phyloP scores from a whole-genome alignment of 2,113 vertebrate genomes.

The Perca flavescens region DNA sequence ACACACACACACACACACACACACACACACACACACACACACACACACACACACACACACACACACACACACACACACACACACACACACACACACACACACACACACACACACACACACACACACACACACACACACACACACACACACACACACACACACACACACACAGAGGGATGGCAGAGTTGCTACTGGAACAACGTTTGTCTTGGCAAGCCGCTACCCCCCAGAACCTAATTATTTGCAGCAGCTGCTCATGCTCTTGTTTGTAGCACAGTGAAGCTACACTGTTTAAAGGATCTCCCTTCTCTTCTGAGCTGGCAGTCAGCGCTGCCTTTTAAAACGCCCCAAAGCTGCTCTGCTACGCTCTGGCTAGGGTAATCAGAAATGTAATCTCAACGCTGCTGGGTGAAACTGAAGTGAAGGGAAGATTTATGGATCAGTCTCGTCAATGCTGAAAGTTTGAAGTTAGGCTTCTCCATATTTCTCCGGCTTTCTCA shows the following conservation, averaged over 20 bases:
- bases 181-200: slow-evolving; percentile 81
- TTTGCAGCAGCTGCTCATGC: slow-evolving; percentile 82
- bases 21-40: slow-evolving; percentile 21
- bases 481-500: slow-evolving; percentile 4
- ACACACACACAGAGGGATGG: slow-evolving; percentile 44
- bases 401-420: slow-evolving; percentile 31
- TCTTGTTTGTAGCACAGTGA: slow-evolving; percentile 79
- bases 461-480: slow-evolving; percentile 25
- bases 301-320: slow-evolving; percentile 57
- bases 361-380: slow-evolving; percentile 23
- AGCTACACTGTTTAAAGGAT: slow-evolving; percentile 76
- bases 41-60: slow-evolving; percentile 17
- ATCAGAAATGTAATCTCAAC: slow-evolving; percentile 60
- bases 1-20: slow-evolving; percentile 14
- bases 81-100: slow-evolving; percentile 20
- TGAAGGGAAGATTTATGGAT: slow-evolving; percentile 50
- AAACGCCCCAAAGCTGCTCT: slow-evolving; percentile 53
- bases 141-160: slow-evolving; percentile 25
- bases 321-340: slow-evolving; percentile 36
- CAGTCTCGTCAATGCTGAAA: slow-evolving; percentile 28
- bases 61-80: slow-evolving; percentile 17
- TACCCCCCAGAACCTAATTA: slow-evolving; percentile 74
- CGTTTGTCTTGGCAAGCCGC: slow-evolving; percentile 81
- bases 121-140: slow-evolving; percentile 31
- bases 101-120: slow-evolving; percentile 26